Evolutionary conservation across 2,797 vertebrate species (phyloP).

Genomic region (Falco naumanni): DNA sequence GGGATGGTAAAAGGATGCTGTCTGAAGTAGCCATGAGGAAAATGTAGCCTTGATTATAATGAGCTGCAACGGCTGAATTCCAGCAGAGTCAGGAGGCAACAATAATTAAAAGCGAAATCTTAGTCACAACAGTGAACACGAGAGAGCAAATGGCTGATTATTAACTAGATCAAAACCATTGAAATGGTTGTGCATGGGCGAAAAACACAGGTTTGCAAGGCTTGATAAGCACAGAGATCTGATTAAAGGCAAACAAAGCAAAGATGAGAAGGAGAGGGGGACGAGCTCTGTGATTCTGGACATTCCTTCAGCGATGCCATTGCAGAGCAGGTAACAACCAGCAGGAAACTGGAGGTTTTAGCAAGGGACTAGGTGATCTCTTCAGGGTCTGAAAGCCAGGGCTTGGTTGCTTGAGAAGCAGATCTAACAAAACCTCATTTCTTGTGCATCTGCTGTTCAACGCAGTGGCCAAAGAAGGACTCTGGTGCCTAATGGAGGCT

Average conservation of each 20-base stretch:
- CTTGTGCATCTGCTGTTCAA: not conserved
- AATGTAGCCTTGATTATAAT: conserved; percentile 19
- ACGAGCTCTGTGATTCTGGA: not conserved
- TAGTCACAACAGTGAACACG: not conserved
- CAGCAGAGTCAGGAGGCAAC: conserved; percentile 37
- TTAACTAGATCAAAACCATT: not conserved
- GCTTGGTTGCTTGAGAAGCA: not conserved
- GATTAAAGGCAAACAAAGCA: not conserved
- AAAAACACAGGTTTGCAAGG: not conserved
- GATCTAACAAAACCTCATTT: not conserved
- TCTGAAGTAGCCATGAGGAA: not conserved
- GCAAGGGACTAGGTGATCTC: not conserved
- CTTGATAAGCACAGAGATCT: not conserved
- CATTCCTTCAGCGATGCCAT: not conserved
- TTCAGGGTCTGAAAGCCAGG: not conserved
- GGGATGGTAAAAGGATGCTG: not conserved
- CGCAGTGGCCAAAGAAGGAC: accelerated
- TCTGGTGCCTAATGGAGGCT: not conserved
- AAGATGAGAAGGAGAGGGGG: not conserved
- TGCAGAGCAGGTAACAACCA: not conserved
- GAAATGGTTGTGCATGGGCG: not conserved
- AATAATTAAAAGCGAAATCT: conserved; percentile 68
- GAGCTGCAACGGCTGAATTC: conserved; percentile 8
- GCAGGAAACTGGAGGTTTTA: not conserved
- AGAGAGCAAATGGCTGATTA: conserved; percentile 14